phyloP scores from a whole-genome alignment of 2,888 invertebrate genomes.

The Cephus spinipes region DNA sequence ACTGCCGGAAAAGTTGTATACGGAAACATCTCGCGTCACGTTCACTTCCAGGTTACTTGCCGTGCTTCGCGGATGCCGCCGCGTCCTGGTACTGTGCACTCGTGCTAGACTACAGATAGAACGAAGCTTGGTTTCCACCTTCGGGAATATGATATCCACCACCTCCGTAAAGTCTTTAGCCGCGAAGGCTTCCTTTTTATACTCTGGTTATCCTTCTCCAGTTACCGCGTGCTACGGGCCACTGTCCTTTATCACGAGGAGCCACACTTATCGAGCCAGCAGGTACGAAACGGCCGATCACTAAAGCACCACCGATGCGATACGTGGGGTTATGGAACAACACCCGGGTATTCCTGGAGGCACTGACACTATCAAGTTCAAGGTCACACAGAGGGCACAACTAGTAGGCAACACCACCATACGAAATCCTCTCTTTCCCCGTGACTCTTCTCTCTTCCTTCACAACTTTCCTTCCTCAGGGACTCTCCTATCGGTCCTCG shows the following conservation, averaged over 20 bases:
- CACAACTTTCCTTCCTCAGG: no score
- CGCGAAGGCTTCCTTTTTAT: not conserved
- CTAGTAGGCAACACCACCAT: not conserved
- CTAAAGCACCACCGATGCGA: no score
- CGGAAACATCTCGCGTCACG: constrained; percentile 55
- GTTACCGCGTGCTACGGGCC: no score
- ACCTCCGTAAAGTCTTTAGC: not conserved
- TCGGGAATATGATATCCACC: not conserved
- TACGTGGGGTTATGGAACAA: no score
- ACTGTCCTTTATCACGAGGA: no score
- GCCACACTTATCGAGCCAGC: no score
- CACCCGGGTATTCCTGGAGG: no score
- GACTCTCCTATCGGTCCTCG: no score
- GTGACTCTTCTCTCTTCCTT: no score
- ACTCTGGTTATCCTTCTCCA: no score
- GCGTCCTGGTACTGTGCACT: not conserved
- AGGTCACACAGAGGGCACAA: not conserved
- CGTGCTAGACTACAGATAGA: not conserved
- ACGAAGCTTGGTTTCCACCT: not conserved
- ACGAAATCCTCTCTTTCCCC: no score
- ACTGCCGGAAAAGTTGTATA: constrained; percentile 64
- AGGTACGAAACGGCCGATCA: no score
- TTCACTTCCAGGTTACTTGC: constrained; percentile 30
- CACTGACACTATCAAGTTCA: not conserved
- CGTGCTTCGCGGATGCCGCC: constrained; percentile 5